phyloP scores from a whole-genome alignment of 2,888 invertebrate genomes.

The Alloplasta piceator region DNA sequence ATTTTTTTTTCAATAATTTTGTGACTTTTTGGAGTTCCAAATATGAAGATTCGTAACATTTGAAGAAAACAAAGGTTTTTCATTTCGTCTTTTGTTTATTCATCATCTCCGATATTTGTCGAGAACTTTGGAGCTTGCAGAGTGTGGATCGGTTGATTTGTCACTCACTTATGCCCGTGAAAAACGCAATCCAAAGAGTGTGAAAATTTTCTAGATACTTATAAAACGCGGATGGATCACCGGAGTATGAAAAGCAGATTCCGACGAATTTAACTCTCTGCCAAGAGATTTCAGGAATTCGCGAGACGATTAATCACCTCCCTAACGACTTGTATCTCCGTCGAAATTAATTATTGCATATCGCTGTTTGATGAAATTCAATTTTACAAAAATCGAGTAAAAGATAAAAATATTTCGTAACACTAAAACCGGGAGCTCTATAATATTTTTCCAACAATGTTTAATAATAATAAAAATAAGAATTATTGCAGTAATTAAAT shows the following conservation, averaged over 20 bases:
- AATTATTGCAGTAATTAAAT: conserved; percentile 11
- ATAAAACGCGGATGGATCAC: conserved; percentile 9
- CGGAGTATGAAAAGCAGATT: not conserved
- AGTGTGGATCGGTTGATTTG: not conserved
- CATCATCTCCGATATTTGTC: conserved; percentile 11
- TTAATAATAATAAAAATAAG: not conserved
- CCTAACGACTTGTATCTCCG: conserved; percentile 23
- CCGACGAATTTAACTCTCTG: conserved; percentile 22
- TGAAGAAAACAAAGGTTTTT: too few relatives aligned
- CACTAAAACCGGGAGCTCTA: conserved; percentile 16
- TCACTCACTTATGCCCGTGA: not conserved
- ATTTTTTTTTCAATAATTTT: too few relatives aligned
- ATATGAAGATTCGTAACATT: too few relatives aligned
- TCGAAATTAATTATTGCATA: conserved; percentile 35
- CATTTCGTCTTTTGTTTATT: too few relatives aligned
- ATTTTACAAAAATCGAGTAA: not conserved
- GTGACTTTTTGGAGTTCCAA: too few relatives aligned
- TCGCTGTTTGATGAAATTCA: too few relatives aligned
- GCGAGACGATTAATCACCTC: conserved; percentile 40
- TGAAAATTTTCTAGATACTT: conserved; percentile 18
- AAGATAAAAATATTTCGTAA: not conserved
- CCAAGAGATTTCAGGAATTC: conserved; percentile 53
- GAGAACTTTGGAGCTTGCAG: not conserved
- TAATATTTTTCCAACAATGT: not conserved
- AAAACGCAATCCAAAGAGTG: conserved; percentile 3